Evolutionary conservation across 2,797 vertebrate species (phyloP).

Genomic region (Garrulus glandarius): DNA sequence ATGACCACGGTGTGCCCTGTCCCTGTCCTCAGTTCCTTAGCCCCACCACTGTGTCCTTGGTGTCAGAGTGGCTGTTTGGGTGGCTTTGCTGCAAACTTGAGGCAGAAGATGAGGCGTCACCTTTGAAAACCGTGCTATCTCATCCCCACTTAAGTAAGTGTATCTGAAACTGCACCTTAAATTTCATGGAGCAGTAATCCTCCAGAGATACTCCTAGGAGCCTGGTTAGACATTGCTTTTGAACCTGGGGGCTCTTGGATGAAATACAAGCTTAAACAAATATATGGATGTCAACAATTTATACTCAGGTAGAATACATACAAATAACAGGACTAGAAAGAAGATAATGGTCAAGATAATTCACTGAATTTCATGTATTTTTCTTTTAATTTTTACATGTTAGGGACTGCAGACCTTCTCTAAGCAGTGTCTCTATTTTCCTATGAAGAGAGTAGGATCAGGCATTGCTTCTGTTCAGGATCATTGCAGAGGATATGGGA

Average conservation of each 20-base stretch:
- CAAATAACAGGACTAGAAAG: background rate
- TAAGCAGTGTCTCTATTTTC: background rate
- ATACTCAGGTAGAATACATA: background rate
- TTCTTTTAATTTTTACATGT: background rate
- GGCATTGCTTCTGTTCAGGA: background rate
- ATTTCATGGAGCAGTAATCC: background rate
- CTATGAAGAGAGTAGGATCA: background rate
- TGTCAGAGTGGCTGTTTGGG: background rate
- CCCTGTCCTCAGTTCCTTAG: background rate
- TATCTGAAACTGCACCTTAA: background rate
- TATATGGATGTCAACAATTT: background rate
- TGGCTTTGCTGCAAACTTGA: background rate
- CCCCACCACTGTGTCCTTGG: accelerated
- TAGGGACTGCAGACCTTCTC: background rate
- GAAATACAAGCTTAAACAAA: background rate
- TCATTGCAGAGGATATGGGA: background rate
- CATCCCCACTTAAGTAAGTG: background rate
- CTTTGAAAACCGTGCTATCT: background rate
- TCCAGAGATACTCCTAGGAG: background rate
- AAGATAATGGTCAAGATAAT: background rate
- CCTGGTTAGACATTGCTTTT: background rate
- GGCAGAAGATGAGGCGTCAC: accelerated
- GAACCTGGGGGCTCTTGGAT: background rate
- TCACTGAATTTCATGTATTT: background rate
- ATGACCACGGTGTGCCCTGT: accelerated